phyloP scores from a whole-genome alignment of 2,113 vertebrate species.

The Gnathonemus echidnorhynchus region DNA sequence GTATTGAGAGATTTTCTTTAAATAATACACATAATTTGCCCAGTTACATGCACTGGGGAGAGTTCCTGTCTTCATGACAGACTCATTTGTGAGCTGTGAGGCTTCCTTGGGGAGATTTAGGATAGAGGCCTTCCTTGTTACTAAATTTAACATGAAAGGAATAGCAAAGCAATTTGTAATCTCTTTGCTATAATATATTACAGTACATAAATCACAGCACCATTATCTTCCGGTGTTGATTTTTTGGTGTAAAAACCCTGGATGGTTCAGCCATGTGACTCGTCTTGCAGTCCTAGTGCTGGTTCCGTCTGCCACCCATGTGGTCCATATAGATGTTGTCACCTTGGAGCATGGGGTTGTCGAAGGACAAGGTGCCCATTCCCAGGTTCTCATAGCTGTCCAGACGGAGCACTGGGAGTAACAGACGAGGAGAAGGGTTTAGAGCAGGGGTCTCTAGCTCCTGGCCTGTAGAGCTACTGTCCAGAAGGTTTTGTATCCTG shows the following conservation, averaged over 20 bases:
- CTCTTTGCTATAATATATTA: not conserved
- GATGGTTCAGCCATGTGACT: not conserved
- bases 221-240: not conserved
- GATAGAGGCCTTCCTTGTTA: not conserved
- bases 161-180: not conserved
- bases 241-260: not conserved
- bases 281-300: slow-evolving; percentile 9
- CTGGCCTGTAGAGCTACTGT: no score
- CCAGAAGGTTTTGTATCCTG: no score
- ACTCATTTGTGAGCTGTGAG: not conserved
- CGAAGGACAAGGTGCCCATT: slow-evolving; percentile 53
- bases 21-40: not conserved
- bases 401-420: slow-evolving; percentile 67
- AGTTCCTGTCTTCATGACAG: not conserved
- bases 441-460: no score
- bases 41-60: not conserved
- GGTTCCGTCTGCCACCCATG: slow-evolving; percentile 18
- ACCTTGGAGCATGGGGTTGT: slow-evolving; percentile 54
- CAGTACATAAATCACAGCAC: not conserved
- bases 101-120: not conserved
- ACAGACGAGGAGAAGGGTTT: not conserved
- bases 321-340: slow-evolving; percentile 64
- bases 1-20: not conserved
- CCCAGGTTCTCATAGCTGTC: slow-evolving; percentile 61
- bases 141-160: not conserved